A percentile compares a stretch with the other conserved stretches of the same genome.
Evolutionary conservation across 2,113 vertebrate species (phyloP).

Genomic region (Dromaius novaehollandiae): DNA sequence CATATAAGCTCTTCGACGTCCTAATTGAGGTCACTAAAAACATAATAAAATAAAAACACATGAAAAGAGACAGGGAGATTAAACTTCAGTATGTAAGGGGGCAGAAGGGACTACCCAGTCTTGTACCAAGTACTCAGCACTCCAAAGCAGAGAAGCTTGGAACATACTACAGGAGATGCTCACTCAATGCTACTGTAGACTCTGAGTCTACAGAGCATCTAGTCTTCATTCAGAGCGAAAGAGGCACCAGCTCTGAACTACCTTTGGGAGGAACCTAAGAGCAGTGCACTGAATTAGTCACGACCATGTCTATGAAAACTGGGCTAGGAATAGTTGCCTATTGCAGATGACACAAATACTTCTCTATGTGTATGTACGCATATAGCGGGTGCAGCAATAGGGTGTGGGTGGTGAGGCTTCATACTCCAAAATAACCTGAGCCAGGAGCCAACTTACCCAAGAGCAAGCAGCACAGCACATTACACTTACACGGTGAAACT

Average conservation of each 20-base stretch:
- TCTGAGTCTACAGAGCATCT: not conserved
- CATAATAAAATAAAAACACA: not conserved
- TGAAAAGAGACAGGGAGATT: not conserved
- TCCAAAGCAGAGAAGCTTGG: not conserved
- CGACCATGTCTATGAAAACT: not conserved
- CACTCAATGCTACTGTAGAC: not conserved
- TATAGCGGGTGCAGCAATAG: not conserved
- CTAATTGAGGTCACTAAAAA: not conserved
- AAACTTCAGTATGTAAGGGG: not conserved
- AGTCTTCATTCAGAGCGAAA: not conserved
- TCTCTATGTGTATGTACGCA: not conserved
- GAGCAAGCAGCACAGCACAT: not conserved
- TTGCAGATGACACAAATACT: not conserved
- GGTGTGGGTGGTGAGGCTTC: not conserved
- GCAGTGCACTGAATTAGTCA: not conserved
- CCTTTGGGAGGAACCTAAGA: not conserved
- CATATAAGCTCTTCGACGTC: not conserved
- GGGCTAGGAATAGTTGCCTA: not conserved
- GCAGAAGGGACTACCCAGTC: not conserved
- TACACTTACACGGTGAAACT: not conserved
- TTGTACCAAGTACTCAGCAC: not conserved
- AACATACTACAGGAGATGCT: not conserved
- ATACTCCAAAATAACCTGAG: not conserved
- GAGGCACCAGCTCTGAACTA: not conserved
- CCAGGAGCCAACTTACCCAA: not conserved